Evolutionary conservation across 2,888 invertebrate genomes (phyloP).

Genomic region (Hypselothyrea guttata): DNA sequence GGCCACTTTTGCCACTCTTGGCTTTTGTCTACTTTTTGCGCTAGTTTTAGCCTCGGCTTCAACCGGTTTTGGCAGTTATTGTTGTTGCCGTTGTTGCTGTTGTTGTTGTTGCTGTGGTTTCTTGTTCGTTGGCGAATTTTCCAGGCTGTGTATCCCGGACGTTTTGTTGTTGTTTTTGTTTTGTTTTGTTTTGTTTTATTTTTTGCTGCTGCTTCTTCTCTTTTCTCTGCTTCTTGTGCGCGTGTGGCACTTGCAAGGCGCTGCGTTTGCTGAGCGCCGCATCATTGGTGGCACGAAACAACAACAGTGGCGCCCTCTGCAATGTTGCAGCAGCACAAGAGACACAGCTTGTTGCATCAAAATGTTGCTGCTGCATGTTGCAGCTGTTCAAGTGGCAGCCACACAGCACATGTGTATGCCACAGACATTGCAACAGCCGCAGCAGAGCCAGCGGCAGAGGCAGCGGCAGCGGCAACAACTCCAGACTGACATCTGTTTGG

Average conservation of each 20-base stretch:
- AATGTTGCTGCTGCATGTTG: constrained; percentile 66
- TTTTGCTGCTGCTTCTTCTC: too few relatives aligned
- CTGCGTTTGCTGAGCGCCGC: constrained; percentile 71
- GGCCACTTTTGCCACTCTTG: constrained; percentile 45
- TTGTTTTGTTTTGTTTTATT: constrained; percentile 28
- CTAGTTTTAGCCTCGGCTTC: constrained; percentile 52
- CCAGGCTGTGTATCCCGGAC: constrained; percentile 39
- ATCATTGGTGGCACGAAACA: constrained; percentile 80
- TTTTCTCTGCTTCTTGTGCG: constrained; percentile 41
- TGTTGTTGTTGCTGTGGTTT: constrained; percentile 38
- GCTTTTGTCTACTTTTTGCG: constrained; percentile 70
- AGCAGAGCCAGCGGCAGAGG: constrained; percentile 21
- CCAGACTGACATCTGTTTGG: constrained; percentile 73
- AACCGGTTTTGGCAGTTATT: constrained; percentile 23
- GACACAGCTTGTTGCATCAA: constrained; percentile 20
- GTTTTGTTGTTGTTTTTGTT: constrained; percentile 18
- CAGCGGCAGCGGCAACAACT: constrained; percentile 7
- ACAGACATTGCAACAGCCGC: neutral
- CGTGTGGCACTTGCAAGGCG: constrained; percentile 34
- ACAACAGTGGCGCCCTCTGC: constrained; percentile 80
- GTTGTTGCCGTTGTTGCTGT: constrained; percentile 34
- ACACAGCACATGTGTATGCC: constrained; percentile 59
- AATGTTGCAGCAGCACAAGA: constrained; percentile 76
- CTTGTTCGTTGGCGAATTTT: constrained; percentile 69
- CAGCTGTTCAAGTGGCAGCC: constrained; percentile 57